These are phyloP conservation scores for Eupithecia abbreviata DNA, from an alignment of 2,888 invertebrate genomes.

Conservation along the genomic window DNA sequence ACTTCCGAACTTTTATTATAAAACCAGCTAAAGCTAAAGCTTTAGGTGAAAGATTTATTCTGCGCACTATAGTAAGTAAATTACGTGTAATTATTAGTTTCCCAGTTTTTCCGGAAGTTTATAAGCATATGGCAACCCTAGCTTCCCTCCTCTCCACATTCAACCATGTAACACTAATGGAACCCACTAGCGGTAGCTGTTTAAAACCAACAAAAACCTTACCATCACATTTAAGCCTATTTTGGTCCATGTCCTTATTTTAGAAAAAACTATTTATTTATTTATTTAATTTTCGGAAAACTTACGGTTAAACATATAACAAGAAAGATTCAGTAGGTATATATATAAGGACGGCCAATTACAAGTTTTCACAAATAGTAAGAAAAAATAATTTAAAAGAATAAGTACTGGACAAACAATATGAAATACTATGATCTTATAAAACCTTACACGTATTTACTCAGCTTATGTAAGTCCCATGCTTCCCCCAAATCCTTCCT, in stretches of 20 bases:
- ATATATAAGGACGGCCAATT: too few species aligned
- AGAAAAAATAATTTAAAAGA: too few species aligned
- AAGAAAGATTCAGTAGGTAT: too few species aligned
- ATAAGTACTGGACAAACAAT: too few species aligned
- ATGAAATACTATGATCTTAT: too few species aligned
- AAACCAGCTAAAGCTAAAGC: neutral
- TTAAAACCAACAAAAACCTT: slow-evolving; percentile 65
- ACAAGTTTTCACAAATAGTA: too few species aligned
- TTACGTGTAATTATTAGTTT: neutral
- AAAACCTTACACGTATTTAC: too few species aligned
- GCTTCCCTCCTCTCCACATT: slow-evolving; percentile 51
- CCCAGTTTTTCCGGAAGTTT: slow-evolving; percentile 1
- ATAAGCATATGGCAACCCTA: slow-evolving; percentile 18
- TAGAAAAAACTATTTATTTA: too few species aligned
- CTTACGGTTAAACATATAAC: too few species aligned
- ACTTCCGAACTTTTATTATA: neutral
- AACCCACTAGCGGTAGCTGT: slow-evolving; percentile 65
- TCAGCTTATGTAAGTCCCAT: too few species aligned
- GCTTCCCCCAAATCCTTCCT: too few species aligned
- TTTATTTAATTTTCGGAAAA: too few species aligned
- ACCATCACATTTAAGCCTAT: neutral
- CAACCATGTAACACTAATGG: slow-evolving; percentile 78
- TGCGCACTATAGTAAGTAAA: neutral
- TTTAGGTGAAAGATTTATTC: neutral
- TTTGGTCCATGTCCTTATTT: neutral